Percentiles rank a stretch among this genome's conserved stretches.
phyloP scores from a whole-genome alignment of 2,888 invertebrate species.

The Ashinkailepas kermadecensis region DNA sequence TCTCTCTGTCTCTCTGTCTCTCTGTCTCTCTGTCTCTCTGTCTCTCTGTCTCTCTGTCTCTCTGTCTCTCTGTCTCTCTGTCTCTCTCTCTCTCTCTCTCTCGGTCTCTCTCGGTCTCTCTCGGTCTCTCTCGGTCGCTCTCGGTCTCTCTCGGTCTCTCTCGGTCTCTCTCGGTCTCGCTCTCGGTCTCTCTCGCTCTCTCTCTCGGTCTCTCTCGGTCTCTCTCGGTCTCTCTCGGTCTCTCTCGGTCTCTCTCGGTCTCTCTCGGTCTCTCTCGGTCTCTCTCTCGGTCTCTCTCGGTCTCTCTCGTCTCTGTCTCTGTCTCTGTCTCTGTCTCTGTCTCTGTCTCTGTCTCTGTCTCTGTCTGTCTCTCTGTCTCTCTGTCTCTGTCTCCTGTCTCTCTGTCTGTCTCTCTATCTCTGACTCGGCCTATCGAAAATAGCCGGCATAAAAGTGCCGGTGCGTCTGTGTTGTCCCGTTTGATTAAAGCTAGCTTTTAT shows the following conservation, averaged over 20 bases:
- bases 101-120: too few species aligned
- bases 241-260: neutral
- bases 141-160: neutral
- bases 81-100: neutral
- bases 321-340: too few species aligned
- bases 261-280: slow-evolving; percentile 26
- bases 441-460: neutral
- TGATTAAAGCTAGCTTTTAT: slow-evolving; percentile 13
- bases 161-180: too few species aligned
- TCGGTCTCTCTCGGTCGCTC: neutral
- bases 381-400: too few species aligned
- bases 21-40: neutral
- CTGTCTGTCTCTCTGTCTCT: neutral
- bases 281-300: neutral
- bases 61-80: neutral
- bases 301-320: too few species aligned
- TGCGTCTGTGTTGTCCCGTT: neutral
- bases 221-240: slow-evolving; percentile 23
- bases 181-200: neutral
- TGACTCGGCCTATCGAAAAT: neutral
- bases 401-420: neutral
- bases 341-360: neutral
- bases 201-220: slow-evolving; percentile 22
- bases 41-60: neutral
- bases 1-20: too few species aligned